A percentile compares a stretch with the other conserved stretches of the same genome.
Conservation (phyloP, 1,140 invertebrate species). For the Cherax destructor region DNA sequence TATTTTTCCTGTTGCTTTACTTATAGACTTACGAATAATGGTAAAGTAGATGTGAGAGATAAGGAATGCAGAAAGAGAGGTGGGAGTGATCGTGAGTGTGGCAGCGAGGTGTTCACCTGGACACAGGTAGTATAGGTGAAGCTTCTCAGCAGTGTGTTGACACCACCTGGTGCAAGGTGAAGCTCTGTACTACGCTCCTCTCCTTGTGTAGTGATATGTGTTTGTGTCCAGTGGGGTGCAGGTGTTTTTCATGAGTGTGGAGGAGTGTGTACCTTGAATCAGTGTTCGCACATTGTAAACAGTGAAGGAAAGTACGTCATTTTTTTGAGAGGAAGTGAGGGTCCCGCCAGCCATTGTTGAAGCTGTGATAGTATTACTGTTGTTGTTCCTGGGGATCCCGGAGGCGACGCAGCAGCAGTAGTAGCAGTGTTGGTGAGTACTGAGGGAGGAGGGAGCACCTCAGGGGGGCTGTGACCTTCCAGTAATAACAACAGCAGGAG, state of each 20-base stretch:
- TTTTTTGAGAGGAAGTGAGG: neutral
- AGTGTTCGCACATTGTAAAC: neutral
- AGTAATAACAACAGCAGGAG: too few species aligned
- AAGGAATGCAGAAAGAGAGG: neutral
- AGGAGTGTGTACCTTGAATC: neutral
- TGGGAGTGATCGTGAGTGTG: neutral
- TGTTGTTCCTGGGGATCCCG: neutral
- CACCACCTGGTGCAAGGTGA: neutral
- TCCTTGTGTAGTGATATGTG: neutral
- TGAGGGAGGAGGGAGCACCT: neutral
- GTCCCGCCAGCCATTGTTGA: neutral
- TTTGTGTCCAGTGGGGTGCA: neutral
- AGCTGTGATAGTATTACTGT: neutral
- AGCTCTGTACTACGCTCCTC: neutral
- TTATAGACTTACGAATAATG: too few species aligned
- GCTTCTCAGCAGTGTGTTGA: neutral
- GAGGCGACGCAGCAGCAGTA: neutral
- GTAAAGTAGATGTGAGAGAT: too few species aligned
- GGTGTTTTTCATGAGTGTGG: neutral
- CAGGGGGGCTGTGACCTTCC: too few species aligned
- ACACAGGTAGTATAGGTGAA: neutral
- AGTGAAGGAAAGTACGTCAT: neutral
- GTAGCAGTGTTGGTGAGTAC: neutral
- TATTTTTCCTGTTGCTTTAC: too few species aligned
- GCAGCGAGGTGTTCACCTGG: neutral